These are phyloP conservation scores for Zelostemma sp. DNA, from an alignment of 1,140 invertebrate genomes.

Conservation along the genomic window DNA sequence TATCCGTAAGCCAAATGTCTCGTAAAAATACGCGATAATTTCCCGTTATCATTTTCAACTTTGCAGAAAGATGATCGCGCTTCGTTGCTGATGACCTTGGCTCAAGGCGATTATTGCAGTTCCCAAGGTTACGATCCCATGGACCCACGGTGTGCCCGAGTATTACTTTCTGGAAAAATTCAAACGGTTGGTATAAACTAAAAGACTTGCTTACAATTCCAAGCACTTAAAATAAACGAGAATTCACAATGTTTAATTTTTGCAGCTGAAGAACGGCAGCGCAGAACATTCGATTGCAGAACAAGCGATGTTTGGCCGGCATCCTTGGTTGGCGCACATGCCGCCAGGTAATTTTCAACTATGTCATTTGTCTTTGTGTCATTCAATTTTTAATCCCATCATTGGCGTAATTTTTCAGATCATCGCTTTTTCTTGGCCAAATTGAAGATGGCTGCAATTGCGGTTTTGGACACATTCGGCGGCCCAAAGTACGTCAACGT, in stretches of 20 bases:
- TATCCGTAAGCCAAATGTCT: no score
- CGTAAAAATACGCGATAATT: no score
- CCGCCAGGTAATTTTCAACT: conserved; percentile 68
- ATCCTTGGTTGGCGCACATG: conserved; percentile 78
- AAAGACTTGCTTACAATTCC: conserved; percentile 12
- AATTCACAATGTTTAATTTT: not conserved
- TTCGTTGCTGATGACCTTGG: conserved; percentile 77
- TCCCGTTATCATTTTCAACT: no score
- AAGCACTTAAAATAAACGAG: no score
- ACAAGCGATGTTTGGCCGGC: conserved; percentile 76
- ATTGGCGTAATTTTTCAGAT: conserved; percentile 68
- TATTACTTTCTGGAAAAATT: conserved; percentile 80
- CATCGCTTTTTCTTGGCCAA: conserved; percentile 84
- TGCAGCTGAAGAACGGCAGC: conserved; percentile 73
- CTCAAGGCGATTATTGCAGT: conserved; percentile 78
- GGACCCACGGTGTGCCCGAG: conserved; percentile 83
- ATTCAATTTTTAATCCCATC: conserved; percentile 18
- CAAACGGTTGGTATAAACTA: conserved; percentile 70
- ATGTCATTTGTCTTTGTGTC: conserved; percentile 2
- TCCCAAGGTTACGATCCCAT: conserved; percentile 78
- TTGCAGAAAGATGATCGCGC: conserved; percentile 75
- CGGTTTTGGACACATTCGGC: conserved; percentile 82
- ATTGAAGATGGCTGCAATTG: conserved; percentile 78
- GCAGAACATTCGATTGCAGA: conserved; percentile 75
- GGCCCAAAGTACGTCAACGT: conserved; percentile 77